Percentiles rank a stretch among this genome's conserved stretches.
These are phyloP conservation scores for Zootermopsis nevadensis DNA, from an alignment of 2,888 invertebrate genomes.

Conservation along the genomic window DNA sequence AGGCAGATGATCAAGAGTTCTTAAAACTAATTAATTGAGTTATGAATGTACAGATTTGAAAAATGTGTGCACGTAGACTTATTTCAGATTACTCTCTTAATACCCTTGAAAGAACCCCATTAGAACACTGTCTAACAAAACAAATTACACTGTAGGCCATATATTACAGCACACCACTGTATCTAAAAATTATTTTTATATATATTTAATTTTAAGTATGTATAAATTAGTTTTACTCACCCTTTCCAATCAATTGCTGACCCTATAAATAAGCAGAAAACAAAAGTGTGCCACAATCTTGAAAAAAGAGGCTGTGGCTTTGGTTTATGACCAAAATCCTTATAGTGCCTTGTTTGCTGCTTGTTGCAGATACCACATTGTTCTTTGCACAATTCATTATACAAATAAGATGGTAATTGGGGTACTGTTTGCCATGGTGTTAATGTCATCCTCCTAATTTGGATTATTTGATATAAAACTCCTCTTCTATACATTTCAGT, in stretches of 20 bases:
- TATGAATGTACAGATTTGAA: no score
- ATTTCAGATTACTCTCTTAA: background rate
- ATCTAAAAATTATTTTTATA: background rate
- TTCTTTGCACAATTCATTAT: no score
- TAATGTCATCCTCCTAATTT: background rate
- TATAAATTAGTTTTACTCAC: conserved; percentile 60
- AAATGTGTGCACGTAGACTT: no score
- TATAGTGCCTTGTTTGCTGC: conserved; percentile 58
- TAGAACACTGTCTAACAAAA: background rate
- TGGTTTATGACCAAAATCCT: conserved; percentile 69
- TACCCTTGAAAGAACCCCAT: background rate
- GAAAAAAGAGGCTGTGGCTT: conserved; percentile 62
- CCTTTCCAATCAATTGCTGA: conserved; percentile 63
- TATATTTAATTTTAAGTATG: no score
- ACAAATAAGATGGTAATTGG: background rate
- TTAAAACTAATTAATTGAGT: no score
- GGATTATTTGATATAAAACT: background rate
- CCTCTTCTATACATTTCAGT: background rate
- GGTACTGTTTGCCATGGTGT: background rate
- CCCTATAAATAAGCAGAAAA: conserved; percentile 61
- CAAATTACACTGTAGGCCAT: background rate
- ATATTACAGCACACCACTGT: background rate
- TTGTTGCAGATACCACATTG: background rate
- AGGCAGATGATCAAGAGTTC: no score
- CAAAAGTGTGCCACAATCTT: conserved; percentile 62